Conservation (phyloP, 1,140 invertebrate species). For the Zaprionus camerounensis region DNA sequence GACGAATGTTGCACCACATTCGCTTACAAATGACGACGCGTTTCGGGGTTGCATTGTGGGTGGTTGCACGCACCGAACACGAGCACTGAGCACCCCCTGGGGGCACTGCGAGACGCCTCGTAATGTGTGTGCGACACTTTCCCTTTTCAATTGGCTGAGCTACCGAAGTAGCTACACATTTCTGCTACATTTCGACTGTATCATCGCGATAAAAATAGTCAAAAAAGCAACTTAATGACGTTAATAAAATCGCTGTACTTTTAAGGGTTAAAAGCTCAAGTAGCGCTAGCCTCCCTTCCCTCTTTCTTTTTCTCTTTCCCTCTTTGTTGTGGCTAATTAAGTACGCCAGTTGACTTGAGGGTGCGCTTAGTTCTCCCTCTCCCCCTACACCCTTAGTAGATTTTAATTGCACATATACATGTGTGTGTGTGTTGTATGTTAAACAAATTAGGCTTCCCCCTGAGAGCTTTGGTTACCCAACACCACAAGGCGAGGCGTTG, state of each 20-base stretch:
- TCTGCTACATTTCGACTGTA: conserved; percentile 33
- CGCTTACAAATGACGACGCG: conserved; percentile 15
- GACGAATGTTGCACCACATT: conserved; percentile 71
- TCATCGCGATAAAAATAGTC: conserved; percentile 57
- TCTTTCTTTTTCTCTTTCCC: neutral
- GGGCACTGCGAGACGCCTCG: conserved; percentile 9
- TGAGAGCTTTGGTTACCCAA: conserved; percentile 41
- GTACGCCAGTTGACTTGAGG: conserved; percentile 52
- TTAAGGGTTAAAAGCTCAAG: conserved; percentile 70
- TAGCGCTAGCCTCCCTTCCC: conserved; percentile 3
- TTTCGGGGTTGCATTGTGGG: conserved; percentile 56
- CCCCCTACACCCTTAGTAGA: conserved; percentile 13
- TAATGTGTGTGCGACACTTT: conserved; percentile 61
- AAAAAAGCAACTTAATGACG: conserved; percentile 46
- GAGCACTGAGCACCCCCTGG: neutral
- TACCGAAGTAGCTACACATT: conserved; percentile 23
- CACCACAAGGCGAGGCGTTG: conserved; percentile 40
- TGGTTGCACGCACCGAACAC: conserved; percentile 17
- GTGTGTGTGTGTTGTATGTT: conserved; percentile 22
- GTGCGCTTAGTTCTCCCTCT: conserved; percentile 41
- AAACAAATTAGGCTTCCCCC: conserved; percentile 74
- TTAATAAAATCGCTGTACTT: conserved; percentile 50
- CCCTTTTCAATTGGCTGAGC: conserved; percentile 59
- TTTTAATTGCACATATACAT: conserved; percentile 59
- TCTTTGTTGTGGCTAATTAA: conserved; percentile 55